Evolutionary conservation across 2,888 invertebrate species (phyloP), one percentile per base, ranked within the genome.

Genomic region (Drosophila ustulata): DNA sequence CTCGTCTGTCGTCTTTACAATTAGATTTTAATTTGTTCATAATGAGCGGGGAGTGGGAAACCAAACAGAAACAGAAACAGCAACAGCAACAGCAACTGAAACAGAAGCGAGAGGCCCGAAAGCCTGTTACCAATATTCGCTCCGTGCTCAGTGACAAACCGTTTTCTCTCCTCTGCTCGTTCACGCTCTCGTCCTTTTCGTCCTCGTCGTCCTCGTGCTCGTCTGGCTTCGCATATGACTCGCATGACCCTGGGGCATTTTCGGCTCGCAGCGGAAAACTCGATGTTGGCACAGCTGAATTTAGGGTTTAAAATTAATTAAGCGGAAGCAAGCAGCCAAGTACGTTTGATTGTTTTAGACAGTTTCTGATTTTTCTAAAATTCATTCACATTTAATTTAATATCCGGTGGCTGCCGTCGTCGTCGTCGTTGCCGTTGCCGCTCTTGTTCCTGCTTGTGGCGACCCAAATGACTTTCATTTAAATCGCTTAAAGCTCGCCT

Each of bases 221-320:
- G 34, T 37, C 55, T 28, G 41, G 30, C 25, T 23, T 7, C 18
- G 52, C 57, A 68, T 67, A 59, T 55, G 47, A 30, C 65, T 58
- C 66, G 55, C 43, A 67, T 78, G 69, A 64, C 83, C 83, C 83
- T 41, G 58, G 76, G 83, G 79, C 83, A 80, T 80, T 85, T 76
- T 73, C 71, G 75, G 75, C 65, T 64, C 77, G 65, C 73, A 70
- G 82, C 74, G 75, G 66, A 67, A 72, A 62, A 55, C 41, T 72
- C 71, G 74, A 72, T 81, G 82, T 81, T 84, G 75, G 77, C 75
- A 71, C 82, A 82, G 75, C 86, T 68, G 76, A 78, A 70, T 76
- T 79, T 78, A 68, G 84, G 84, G 87, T 84, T 84, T 78, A 76
- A 87, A 87, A 83, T 84, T 84, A 84, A 84, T 84, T 87, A 84